Evolutionary conservation across 2,797 vertebrate genomes (phyloP).

Genomic region (Poeciliopsis infans): DNA sequence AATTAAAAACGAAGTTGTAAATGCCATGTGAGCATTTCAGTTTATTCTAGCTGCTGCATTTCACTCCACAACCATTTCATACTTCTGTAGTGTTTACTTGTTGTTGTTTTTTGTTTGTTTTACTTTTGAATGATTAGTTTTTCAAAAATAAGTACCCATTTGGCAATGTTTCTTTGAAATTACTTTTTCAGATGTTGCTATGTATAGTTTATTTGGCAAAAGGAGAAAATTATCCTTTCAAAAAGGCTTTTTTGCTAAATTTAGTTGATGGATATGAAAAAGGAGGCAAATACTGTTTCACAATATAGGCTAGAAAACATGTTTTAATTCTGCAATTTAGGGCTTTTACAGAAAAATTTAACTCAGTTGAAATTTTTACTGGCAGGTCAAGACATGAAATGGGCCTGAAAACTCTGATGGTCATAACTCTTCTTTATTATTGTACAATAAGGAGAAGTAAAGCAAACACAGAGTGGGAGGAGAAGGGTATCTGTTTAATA

Average conservation of each 20-base stretch:
- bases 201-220: not conserved
- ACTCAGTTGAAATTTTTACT: not conserved
- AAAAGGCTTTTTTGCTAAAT: not conserved
- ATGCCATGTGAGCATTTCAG: not conserved
- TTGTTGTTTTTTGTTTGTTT: not conserved
- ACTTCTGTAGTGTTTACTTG: not conserved
- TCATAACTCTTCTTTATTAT: not conserved
- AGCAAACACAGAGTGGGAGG: slow-evolving; percentile 8
- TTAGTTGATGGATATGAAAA: too few relatives aligned
- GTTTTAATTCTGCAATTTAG: not conserved
- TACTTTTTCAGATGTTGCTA: not conserved
- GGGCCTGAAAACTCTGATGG: not conserved
- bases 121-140: not conserved
- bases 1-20: not conserved
- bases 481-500: slow-evolving; percentile 53
- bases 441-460: slow-evolving; percentile 16
- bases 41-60: not conserved
- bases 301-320: not conserved
- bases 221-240: not conserved
- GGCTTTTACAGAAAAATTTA: not conserved
- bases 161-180: not conserved
- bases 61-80: not conserved
- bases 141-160: not conserved
- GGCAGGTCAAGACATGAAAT: not conserved
- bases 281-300: not conserved